Base-by-base conservation (phyloP, 2,888 invertebrate species). In the Monochamus alternatus region DNA sequence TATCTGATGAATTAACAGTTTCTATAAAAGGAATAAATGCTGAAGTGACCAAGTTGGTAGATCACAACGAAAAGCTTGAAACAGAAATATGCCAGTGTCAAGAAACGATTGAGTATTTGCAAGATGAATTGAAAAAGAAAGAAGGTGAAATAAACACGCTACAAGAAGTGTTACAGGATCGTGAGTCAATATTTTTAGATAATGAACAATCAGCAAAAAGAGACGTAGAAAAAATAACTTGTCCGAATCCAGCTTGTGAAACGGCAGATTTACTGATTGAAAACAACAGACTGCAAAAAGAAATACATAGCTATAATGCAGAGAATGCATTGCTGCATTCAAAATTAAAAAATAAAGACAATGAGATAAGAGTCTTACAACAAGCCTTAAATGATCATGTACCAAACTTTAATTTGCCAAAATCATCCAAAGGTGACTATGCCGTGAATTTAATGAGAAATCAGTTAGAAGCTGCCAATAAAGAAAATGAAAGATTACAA, bases 81-180 rank as follows among this genome's bases (percentile, higher is more conserved):
- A 73, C 67, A 51, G 73, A 74, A n/a, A n/a, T 62, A 22, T 31
- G 7, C 5, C n/a, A 31, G 12, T 43, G 72, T n/a, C 60, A 69
- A 31, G 70, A 79, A 55, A 76, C 58, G 43, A 70, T 75, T 74
- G 22, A 52, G 70, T 9, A 72, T n/a, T 52, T 14, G 8, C 52
- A 66, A 8, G 3, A 52, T 31, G 38, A 63, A 69, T n/a, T 84
- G 22, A 63, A 79, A 51, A 79, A 82, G n/a, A 81, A 80, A 74
- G 75, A 83, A 12, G 74, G 76, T 47, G 72, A 70, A n/a, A 81
- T 80, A 10, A 75, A 78, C 44, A 80, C 76, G 0, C 75, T 82
- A 75, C 80, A 81, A 66, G 81, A 83, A 51, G 81, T 82, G 30
- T 67, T 83, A 2, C 72, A 72, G 44, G 81, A 83, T 59, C 75